Evolutionary conservation across 2,888 invertebrate genomes (phyloP), one percentile per base, ranked within the genome.

Genomic region (Parnassius smintheus): DNA sequence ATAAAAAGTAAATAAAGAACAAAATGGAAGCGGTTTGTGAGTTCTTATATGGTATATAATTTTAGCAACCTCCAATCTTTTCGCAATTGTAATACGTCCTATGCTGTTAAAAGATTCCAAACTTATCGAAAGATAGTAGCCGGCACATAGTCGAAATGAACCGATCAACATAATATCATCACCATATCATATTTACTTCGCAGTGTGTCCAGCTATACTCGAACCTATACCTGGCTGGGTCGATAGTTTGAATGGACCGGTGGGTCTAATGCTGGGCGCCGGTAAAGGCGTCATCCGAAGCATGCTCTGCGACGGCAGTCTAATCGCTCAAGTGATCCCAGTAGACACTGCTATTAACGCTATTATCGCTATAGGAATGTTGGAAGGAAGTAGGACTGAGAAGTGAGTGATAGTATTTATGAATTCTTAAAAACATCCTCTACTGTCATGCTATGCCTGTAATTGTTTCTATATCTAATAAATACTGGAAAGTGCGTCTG

Each of bases 201-300:
- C 76, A 91, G 91, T 91, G 3, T 83, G 83, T 62, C 91, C 91
- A 1, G 50, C 96, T 9, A 84, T 88, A 42, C 75, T 77, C 53
- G 96, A 97, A 70, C 97, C 97, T 0, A 65, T 95, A 10, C 93
- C 94, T 13, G 98, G 98, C 4, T 98, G 98, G 98, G 97, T 98
- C 68, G 98, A 98, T 83, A 98, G 94, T 81, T 92, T 97, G 48
- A 98, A 98, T 82, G 98, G 98, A 0, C 97, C 98, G 0, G 94
- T 96, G 59, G 98, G 98, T 0, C 87, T 97, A 1, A 92, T 97
- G 86, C 92, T 96, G 1, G 97, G 94, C 1, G 96, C 94, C 3
- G 96, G 96, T 1, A 98, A 97, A 81, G 98, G 98, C 2, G 96
- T 97, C 11, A 94, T 98, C 66, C 93, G 97, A 45, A 95, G 96